Evolutionary conservation across 2,888 invertebrate species (phyloP), one percentile per base, ranked within the genome.

Genomic region (Amphiduros pacificus): DNA sequence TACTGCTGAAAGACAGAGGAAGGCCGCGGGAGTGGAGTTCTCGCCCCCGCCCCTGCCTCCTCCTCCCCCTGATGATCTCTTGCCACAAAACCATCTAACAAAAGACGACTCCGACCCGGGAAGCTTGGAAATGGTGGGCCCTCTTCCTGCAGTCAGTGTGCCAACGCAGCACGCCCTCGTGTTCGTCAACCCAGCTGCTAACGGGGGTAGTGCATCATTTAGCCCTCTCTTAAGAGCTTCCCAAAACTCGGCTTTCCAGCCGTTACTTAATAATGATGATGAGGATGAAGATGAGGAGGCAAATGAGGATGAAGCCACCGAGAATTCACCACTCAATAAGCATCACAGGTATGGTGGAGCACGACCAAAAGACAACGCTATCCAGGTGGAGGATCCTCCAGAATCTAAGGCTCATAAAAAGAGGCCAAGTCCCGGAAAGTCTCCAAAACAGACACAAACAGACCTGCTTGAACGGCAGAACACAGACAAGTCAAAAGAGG

Each of bases 1-100:
- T 6, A 44, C 44, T 44, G 44, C n/a, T 44, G 44, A 44, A n/a
- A 44, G 44, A 44, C 44, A 44, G 5, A 5, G 22, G 4, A 17
- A 5, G 22, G 17, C 36, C 9, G 44, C 44, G 22, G 44, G 20
- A 20, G n/a, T n/a, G n/a, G 61, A 59, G 6, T 36, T 49, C 4
- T 65, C 65, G n/a, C 65, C 65, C 11, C 65, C 65, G 14, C 65
- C 65, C 2, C 55, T 65, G n/a, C 65, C 65, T 9, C 63, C 63
- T 2, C 65, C 63, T 4, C 65, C 65, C 9, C 52, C 65, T 6
- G 62, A 63, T 29, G 65, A 63, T 20, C 6, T 49, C 20, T 17
- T 51, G 51, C 24, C 14, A 24, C 51, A 4, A 24, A 6, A 24
- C 9, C 36, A 36, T 14, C 14, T 11, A 14, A 36, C 36, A 9